Evolutionary conservation across 2,797 vertebrate species (phyloP).

Genomic region (Enteromius trimaculatus): DNA sequence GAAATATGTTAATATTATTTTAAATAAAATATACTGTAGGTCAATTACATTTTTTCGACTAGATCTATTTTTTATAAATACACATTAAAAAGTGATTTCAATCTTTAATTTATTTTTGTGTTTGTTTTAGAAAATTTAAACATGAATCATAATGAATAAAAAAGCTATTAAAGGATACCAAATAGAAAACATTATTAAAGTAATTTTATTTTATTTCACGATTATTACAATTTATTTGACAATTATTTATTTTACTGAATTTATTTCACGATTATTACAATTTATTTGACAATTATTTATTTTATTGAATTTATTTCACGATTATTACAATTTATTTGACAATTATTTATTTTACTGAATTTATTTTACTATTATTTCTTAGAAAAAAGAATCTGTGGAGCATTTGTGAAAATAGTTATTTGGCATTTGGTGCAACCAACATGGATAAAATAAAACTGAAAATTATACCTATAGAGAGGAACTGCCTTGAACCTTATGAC

Average conservation of each 20-base stretch:
- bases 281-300: background rate
- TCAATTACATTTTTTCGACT: background rate
- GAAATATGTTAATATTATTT: background rate
- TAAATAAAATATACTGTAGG: background rate
- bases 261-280: background rate
- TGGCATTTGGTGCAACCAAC: background rate
- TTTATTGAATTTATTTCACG: background rate
- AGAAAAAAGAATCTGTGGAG: background rate
- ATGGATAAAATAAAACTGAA: background rate
- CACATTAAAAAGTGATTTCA: background rate
- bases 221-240: background rate
- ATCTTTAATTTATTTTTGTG: background rate
- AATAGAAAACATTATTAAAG: background rate
- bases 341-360: no score
- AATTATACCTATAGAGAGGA: background rate
- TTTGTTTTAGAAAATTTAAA: background rate
- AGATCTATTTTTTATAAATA: background rate
- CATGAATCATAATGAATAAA: background rate
- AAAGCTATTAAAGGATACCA: background rate
- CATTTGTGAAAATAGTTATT: background rate
- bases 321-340: background rate
- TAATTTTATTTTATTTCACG: background rate
- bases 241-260: no score
- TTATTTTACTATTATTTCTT: background rate
- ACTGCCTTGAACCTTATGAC: background rate